phyloP scores from a whole-genome alignment of 2,888 invertebrate genomes.

The Lasioglossum leucozonium region DNA sequence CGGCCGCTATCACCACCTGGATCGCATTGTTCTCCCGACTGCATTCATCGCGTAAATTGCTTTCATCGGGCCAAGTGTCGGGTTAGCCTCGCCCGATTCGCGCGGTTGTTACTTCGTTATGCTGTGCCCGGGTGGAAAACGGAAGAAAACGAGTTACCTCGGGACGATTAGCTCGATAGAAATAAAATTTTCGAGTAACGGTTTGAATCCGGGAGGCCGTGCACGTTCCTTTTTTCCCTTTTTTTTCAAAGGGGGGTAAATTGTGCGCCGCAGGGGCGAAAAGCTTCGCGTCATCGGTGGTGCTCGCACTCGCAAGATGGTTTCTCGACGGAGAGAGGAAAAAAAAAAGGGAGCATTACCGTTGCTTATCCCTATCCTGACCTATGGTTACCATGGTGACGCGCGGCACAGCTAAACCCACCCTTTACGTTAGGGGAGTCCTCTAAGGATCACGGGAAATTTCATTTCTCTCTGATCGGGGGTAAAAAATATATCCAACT shows the following conservation, averaged over 20 bases:
- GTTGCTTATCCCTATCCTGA: conserved; percentile 75
- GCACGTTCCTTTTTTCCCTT: not conserved
- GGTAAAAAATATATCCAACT: conserved; percentile 56
- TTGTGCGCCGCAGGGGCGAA: conserved; percentile 51
- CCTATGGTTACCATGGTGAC: conserved; percentile 78
- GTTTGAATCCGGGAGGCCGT: conserved; percentile 27
- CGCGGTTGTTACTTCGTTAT: conserved; percentile 47
- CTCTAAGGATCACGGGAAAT: conserved; percentile 65
- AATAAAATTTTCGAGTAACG: conserved; percentile 38
- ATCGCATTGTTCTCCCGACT: conserved; percentile 63
- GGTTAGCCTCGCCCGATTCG: conserved; percentile 52
- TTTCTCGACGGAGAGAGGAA: conserved; percentile 63
- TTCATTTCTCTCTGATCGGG: conserved; percentile 66
- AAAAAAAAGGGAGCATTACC: conserved; percentile 74
- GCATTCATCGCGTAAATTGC: conserved; percentile 66
- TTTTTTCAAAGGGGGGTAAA: conserved; percentile 19
- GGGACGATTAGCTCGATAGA: conserved; percentile 37
- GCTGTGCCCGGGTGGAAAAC: not conserved
- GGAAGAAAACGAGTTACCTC: not conserved
- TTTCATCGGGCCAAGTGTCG: conserved; percentile 59
- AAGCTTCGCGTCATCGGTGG: conserved; percentile 62
- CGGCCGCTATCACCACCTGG: conserved; percentile 64
- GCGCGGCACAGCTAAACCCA: conserved; percentile 72
- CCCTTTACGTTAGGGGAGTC: conserved; percentile 71
- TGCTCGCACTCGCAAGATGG: conserved; percentile 74